These are phyloP conservation scores for Myopa testacea DNA, from an alignment of 2,888 invertebrate species.

Conservation along the genomic window DNA sequence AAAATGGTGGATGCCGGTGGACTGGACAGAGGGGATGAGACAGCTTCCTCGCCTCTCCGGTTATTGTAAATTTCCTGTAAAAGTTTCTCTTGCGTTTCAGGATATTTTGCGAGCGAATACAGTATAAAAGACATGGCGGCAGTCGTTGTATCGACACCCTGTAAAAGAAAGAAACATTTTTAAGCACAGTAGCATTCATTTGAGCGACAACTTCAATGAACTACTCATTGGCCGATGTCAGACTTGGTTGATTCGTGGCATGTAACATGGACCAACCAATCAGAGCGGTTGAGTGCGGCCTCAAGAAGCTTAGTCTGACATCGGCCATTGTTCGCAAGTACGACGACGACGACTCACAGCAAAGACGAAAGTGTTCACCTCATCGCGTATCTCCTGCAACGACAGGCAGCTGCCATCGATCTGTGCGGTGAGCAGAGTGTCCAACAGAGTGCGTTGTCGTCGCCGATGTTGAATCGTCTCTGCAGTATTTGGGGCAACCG, in stretches of 20 bases:
- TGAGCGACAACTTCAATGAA: too few relatives aligned
- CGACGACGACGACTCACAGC: slow-evolving; percentile 51
- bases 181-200: neutral
- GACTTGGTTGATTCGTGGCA: too few relatives aligned
- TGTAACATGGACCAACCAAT: neutral
- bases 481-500: neutral
- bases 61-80: slow-evolving; percentile 59
- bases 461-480: neutral
- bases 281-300: neutral
- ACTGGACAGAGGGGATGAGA: neutral
- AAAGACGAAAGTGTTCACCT: slow-evolving; percentile 71
- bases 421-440: slow-evolving; percentile 72
- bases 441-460: slow-evolving; percentile 69
- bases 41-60: neutral
- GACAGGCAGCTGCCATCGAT: slow-evolving; percentile 71
- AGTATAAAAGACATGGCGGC: slow-evolving; percentile 69
- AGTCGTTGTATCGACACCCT: slow-evolving; percentile 71
- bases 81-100: slow-evolving; percentile 66
- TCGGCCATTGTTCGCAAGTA: neutral
- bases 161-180: slow-evolving; percentile 28
- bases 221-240: too few relatives aligned
- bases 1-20: neutral
- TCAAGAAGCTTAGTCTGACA: neutral
- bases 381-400: slow-evolving; percentile 73
- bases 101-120: slow-evolving; percentile 68